phyloP scores from a whole-genome alignment of 2,888 invertebrate genomes.

The Tanytarsus gracilentus region DNA sequence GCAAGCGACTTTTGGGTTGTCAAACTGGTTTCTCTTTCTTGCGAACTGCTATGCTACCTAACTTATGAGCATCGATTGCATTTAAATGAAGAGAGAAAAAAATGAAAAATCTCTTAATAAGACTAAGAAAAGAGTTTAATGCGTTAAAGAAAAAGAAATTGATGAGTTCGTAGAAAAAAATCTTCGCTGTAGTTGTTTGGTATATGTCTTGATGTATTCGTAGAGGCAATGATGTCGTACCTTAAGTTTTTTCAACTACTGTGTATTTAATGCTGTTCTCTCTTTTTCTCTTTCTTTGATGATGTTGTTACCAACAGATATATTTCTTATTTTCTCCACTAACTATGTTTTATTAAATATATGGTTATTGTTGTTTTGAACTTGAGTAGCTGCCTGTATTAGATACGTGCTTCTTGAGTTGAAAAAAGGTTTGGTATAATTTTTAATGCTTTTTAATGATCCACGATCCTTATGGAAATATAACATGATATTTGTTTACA shows the following conservation, averaged over 20 bases:
- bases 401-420: no score
- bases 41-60: constrained; percentile 1
- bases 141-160: background rate
- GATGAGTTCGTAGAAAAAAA: constrained; percentile 7
- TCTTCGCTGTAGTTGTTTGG: background rate
- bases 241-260: constrained; percentile 21
- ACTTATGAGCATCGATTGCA: constrained; percentile 16
- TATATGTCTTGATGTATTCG: constrained; percentile 4
- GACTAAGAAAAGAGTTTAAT: constrained; percentile 11
- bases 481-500: no score
- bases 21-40: constrained; percentile 22
- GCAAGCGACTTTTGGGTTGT: constrained; percentile 20
- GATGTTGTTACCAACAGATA: no score
- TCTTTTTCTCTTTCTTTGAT: background rate
- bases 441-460: no score
- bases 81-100: constrained; percentile 16
- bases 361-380: no score
- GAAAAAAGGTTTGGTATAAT: no score
- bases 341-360: no score
- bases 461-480: no score
- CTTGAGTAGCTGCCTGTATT: no score
- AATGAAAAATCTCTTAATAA: constrained; percentile 27
- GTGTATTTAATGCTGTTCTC: constrained; percentile 10
- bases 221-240: constrained; percentile 24
- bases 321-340: no score